These are phyloP conservation scores for Miniopterus natalensis DNA, from an alignment of 2,113 vertebrate species.

Conservation along the genomic window DNA sequence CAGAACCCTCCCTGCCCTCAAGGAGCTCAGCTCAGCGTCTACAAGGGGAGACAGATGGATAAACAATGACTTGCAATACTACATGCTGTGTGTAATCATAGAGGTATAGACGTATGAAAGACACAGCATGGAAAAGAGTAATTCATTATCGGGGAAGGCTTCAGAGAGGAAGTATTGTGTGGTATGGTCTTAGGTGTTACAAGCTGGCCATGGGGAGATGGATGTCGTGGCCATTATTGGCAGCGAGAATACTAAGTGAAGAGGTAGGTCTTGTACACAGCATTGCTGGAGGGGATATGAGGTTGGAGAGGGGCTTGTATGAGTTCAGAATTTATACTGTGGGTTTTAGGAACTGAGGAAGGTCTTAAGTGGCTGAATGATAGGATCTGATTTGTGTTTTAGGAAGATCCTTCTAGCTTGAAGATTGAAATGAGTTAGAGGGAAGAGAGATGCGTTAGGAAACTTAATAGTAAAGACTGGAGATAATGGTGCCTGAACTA, in stretches of 20 bases:
- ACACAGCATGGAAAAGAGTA: not conserved
- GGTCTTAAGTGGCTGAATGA: slow-evolving; percentile 4
- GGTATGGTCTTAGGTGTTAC: not conserved
- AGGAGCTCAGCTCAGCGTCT: slow-evolving; percentile 29
- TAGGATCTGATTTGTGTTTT: slow-evolving; percentile 20
- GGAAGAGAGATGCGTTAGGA: not conserved
- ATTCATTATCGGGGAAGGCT: not conserved
- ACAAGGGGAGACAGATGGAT: not conserved
- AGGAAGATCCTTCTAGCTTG: slow-evolving; percentile 29
- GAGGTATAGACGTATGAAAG: not conserved
- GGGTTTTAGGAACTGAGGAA: not conserved
- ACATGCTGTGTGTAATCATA: not conserved
- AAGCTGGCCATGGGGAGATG: not conserved
- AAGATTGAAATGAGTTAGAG: slow-evolving; percentile 41
- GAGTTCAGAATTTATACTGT: not conserved
- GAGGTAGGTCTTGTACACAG: not conserved
- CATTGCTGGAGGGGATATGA: not conserved
- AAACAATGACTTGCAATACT: not conserved
- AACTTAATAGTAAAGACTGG: not conserved
- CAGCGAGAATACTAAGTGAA: not conserved
- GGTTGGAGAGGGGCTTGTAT: not conserved
- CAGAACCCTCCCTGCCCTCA: slow-evolving; percentile 17
- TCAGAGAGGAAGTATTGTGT: not conserved
- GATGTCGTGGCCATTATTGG: not conserved
- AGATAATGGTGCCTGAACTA: not conserved